These are phyloP conservation scores for Cataglyphis altisquamis DNA, from an alignment of 2,888 invertebrate genomes.

Conservation along the genomic window DNA sequence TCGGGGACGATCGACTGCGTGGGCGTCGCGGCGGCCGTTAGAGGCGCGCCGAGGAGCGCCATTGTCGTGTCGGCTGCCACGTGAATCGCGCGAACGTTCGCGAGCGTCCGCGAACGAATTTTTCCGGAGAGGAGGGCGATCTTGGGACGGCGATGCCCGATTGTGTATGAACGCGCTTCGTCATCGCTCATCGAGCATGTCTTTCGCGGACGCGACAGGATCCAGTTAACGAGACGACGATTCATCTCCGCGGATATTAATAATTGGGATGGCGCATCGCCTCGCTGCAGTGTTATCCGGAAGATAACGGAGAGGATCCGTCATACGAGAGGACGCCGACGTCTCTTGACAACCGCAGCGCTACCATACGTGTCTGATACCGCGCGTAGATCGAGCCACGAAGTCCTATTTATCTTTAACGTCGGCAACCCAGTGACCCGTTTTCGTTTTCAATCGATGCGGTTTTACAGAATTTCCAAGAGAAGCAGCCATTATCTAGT, in stretches of 20 bases:
- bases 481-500: conserved; percentile 65
- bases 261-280: conserved; percentile 39
- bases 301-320: conserved; percentile 27
- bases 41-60: conserved; percentile 74
- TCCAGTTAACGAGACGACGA: conserved; percentile 26
- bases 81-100: conserved; percentile 62
- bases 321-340: not conserved
- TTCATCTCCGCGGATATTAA: not conserved
- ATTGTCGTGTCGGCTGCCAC: conserved; percentile 74
- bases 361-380: not conserved
- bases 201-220: not conserved
- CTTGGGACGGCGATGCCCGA: too few species aligned
- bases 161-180: not conserved
- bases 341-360: not conserved
- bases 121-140: not conserved
- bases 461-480: conserved; percentile 49
- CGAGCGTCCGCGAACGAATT: not conserved
- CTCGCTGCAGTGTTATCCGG: conserved; percentile 14
- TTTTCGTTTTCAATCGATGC: conserved; percentile 67
- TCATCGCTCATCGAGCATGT: not conserved
- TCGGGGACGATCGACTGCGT: conserved; percentile 74
- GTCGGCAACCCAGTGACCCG: conserved; percentile 66
- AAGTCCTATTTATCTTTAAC: conserved; percentile 45
- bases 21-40: conserved; percentile 75
- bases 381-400: conserved; percentile 35